These are phyloP conservation scores for Callimorpha dominula DNA, from an alignment of 2,888 invertebrate genomes.

Conservation along the genomic window DNA sequence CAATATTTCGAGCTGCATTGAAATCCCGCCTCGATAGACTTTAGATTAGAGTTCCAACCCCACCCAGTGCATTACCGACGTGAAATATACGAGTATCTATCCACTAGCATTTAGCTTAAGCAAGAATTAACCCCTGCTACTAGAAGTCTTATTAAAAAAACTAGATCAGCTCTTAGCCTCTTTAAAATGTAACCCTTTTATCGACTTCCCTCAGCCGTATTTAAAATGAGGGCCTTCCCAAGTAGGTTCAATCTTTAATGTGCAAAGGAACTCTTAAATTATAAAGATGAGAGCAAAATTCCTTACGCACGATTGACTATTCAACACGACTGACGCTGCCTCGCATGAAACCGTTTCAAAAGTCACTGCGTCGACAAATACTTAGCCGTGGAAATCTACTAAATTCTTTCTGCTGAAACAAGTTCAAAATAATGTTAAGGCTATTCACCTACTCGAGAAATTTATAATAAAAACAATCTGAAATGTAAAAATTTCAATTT, in stretches of 20 bases:
- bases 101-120: not conserved
- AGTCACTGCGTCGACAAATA: not conserved
- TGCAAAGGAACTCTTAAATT: not conserved
- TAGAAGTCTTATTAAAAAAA: not conserved
- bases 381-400: not conserved
- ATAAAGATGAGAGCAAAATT: constrained; percentile 6
- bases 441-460: too few species aligned
- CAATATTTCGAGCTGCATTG: too few species aligned
- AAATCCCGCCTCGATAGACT: too few species aligned
- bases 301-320: not conserved
- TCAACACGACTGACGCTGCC: not conserved
- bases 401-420: not conserved
- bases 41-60: too few species aligned
- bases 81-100: not conserved
- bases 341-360: not conserved
- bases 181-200: not conserved
- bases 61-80: not conserved
- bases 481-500: too few species aligned
- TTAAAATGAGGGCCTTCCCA: not conserved
- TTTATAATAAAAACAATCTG: too few species aligned
- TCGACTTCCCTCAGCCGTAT: not conserved
- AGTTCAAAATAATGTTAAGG: too few species aligned
- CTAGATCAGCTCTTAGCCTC: not conserved
- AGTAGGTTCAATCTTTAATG: too few species aligned
- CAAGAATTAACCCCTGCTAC: not conserved